Evolutionary conservation across 2,888 invertebrate species (phyloP), one percentile per base, ranked within the genome.

Genomic region (Criorhina ranunculi): DNA sequence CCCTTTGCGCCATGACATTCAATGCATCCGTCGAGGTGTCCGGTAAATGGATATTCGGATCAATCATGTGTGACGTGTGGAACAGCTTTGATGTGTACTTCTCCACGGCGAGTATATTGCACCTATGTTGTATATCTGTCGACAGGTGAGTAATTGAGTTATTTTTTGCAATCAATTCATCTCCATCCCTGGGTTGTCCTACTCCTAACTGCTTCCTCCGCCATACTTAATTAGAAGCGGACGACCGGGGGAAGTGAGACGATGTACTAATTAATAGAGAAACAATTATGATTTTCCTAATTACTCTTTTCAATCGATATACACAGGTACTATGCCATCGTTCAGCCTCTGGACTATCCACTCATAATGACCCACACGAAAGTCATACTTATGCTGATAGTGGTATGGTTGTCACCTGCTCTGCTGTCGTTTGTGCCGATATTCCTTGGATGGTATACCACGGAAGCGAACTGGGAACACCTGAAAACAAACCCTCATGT

Each of bases 361-460:
- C 94, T 96, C 44, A 97, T 96, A 72, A 98, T 98, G 97, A 98
- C 98, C 0, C 95, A 96, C 89, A 93, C 94, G 87, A 95, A 96
- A 4, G 93, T 97, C 0, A 95, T 95, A 0, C 93, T 96, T 29
- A 97, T 97, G 97, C 91, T 98, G 77, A 94, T 96, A 12, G 95
- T 96, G 5, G 98, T 98, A 0, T 98, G 98, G 98, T 94, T 96
- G 87, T 96, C 97, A 70, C 98, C 98, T 0, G 97, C 97, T 0
- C 91, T 98, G 73, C 95, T 98, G 67, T 98, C 98, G 0, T 98
- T 98, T 91, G 93, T 98, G 17, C 98, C 98, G 4, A 98, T 98
- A 85, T 98, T 98, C 91, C 95, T 97, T 92, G 98, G 97, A 24
- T 97, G 98, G 96, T 98, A 98, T 92, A 97, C 98, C 0, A 98